Conservation (phyloP, 2,797 vertebrate species). For the Tolypeutes matacus region DNA sequence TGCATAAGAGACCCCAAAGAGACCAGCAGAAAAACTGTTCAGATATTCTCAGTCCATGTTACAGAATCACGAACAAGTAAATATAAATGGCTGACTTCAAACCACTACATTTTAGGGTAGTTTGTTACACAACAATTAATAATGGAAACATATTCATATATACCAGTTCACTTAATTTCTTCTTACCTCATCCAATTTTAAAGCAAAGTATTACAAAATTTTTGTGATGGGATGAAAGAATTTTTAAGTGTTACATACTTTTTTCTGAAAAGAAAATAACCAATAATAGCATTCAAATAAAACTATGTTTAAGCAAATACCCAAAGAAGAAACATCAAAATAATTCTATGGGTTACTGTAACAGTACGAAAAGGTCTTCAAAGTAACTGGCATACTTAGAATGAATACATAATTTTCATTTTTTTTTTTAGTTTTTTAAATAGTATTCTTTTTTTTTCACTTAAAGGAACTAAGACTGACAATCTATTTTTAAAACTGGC, state of each 20-base stretch:
- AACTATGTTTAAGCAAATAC: constrained; percentile 28
- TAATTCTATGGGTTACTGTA: not conserved
- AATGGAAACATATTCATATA: constrained; percentile 22
- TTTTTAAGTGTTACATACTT: constrained; percentile 13
- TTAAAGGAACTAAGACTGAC: not conserved
- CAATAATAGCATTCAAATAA: not conserved
- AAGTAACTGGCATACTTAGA: constrained; percentile 57
- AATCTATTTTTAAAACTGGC: constrained; percentile 52
- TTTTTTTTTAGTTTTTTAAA: constrained; percentile 45
- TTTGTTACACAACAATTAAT: not conserved
- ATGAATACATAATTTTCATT: constrained; percentile 41
- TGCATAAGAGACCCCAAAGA: not conserved
- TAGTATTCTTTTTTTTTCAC: constrained; percentile 21
- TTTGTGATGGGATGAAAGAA: constrained; percentile 19
- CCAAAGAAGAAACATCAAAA: not conserved
- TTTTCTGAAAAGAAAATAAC: not conserved
- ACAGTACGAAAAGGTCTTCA: not conserved
- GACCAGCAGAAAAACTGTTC: not conserved
- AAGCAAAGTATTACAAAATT: constrained; percentile 37
- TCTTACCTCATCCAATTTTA: constrained; percentile 19
- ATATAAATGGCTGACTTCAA: not conserved
- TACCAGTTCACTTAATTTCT: constrained; percentile 19
- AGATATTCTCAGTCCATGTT: not conserved
- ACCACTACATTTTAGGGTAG: not conserved
- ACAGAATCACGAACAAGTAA: not conserved